phyloP scores from a whole-genome alignment of 2,888 invertebrate genomes.

The Cosmia pyralina region DNA sequence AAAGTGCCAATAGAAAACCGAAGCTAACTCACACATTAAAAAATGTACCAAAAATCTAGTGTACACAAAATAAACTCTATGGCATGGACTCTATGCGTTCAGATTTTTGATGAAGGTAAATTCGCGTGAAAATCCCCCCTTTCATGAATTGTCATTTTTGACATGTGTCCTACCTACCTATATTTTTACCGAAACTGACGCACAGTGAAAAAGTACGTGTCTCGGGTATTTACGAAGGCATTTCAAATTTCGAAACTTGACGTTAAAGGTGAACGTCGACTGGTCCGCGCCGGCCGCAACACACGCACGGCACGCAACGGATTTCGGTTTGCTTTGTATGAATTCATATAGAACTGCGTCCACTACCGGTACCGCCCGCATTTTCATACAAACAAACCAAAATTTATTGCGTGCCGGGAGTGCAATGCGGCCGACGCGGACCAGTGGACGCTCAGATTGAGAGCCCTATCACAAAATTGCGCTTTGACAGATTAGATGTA shows the following conservation, averaged over 20 bases:
- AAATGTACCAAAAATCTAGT: not conserved
- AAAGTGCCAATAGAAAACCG: not conserved
- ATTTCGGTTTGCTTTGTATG: too few relatives aligned
- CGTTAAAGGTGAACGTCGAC: too few relatives aligned
- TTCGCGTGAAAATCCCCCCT: not conserved
- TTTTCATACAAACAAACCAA: too few relatives aligned
- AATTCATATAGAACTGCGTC: too few relatives aligned
- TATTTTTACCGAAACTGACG: not conserved
- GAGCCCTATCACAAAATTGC: too few relatives aligned
- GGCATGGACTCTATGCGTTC: not conserved
- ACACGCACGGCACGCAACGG: too few relatives aligned
- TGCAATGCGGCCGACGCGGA: too few relatives aligned
- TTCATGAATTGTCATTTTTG: not conserved
- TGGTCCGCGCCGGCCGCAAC: too few relatives aligned
- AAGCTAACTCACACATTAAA: not conserved
- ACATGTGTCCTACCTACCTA: not conserved
- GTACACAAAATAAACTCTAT: not conserved
- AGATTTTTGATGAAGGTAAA: conserved; percentile 5
- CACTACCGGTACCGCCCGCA: too few relatives aligned
- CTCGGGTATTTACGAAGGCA: not conserved
- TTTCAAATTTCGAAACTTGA: conserved; percentile 1
- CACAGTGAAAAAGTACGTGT: not conserved
- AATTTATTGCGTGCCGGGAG: too few relatives aligned
- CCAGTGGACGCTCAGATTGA: too few relatives aligned
- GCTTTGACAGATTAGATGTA: too few relatives aligned